Evolutionary conservation across 2,888 invertebrate genomes (phyloP), one percentile per base, ranked within the genome.

Genomic region (Oxycera nigricornis): DNA sequence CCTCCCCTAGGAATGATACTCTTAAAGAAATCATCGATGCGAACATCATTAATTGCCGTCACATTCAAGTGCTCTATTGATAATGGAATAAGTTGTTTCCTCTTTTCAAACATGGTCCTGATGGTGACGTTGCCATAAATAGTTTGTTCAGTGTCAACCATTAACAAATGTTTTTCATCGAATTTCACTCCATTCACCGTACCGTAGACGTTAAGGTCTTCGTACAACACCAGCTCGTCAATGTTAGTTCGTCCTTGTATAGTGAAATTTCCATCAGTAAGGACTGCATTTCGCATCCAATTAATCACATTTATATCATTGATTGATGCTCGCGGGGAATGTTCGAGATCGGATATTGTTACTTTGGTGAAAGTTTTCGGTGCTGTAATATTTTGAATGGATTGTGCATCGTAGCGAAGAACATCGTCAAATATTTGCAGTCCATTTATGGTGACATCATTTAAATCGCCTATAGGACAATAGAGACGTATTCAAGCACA

Each of bases 391-490:
- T 83, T 79, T 79, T 87, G 88, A 24, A 73, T 46, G 7, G 22
- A 9, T 20, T 79, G 70, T 0, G 75, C 75, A 76, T 87, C 86
- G 65, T 83, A 82, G 55, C 86, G 84, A 77, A 88, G 83, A 20
- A 90, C 82, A 78, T 90, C 90, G 7, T 82, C 83, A 14, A 82
- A 80, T 28, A 90, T 81, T 82, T 88, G 85, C 57, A 88, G 80
- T 75, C 84, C 81, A 79, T 90, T 90, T 20, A 90, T 83, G 3
- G 79, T 80, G 0, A 85, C 83, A 41, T 81, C 77, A 9, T 79
- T 76, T 1, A 86, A 76, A 78, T 84, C 78, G 30, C 83, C 87
- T 85, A 41, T 11, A 78, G 26, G 14, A 70, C 39, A 26, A 39
- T 30, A 28, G 17, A 7, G 72, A 55, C 2, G 24, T 61, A 26